Percentiles rank a stretch among this genome's conserved stretches.
These are phyloP conservation scores for Machimus atricapillus DNA, from an alignment of 2,888 invertebrate genomes.

Conservation along the genomic window DNA sequence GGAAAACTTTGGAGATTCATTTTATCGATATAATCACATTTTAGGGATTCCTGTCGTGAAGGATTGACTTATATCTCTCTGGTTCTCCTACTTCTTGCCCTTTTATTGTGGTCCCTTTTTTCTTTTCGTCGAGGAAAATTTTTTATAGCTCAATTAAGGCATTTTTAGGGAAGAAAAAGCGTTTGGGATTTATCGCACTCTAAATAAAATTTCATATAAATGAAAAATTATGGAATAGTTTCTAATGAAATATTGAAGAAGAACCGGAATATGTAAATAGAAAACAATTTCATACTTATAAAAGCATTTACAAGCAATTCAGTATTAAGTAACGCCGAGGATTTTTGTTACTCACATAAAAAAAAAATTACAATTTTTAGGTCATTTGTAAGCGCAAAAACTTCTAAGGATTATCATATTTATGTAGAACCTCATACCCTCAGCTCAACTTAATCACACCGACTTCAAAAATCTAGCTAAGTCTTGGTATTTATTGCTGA, in stretches of 20 bases:
- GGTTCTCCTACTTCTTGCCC: neutral
- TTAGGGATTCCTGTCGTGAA: conserved; percentile 16
- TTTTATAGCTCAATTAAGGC: neutral
- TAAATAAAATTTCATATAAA: neutral
- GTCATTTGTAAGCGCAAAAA: too few species aligned
- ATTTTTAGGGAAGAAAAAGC: neutral
- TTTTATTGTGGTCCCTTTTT: neutral
- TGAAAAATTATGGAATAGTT: neutral
- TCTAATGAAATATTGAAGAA: neutral
- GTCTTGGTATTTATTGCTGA: too few species aligned
- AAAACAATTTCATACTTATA: too few species aligned
- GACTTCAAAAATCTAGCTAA: too few species aligned
- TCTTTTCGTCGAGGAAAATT: neutral
- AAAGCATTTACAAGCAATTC: too few species aligned
- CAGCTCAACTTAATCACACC: too few species aligned
- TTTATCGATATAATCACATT: conserved; percentile 31
- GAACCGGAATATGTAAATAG: too few species aligned
- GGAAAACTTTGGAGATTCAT: conserved; percentile 30
- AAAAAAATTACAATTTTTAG: too few species aligned
- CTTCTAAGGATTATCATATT: too few species aligned
- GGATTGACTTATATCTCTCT: conserved; percentile 13
- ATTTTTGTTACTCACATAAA: too few species aligned
- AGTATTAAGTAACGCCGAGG: too few species aligned
- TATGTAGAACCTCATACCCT: too few species aligned
- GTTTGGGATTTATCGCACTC: neutral